Evolutionary conservation across 2,888 invertebrate species (phyloP), one percentile per base, ranked within the genome.

Genomic region (Druceiella hillmani): DNA sequence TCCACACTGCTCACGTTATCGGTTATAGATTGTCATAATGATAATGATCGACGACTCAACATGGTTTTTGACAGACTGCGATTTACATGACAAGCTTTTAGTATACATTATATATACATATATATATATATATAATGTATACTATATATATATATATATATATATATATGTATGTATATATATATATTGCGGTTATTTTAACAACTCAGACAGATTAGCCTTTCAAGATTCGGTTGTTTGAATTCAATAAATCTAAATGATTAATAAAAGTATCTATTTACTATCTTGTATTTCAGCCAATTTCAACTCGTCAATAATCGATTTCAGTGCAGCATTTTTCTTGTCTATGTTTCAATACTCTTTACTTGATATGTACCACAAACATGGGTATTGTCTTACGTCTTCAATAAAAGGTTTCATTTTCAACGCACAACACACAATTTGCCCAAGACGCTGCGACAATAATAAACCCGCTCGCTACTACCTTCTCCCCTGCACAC

Each of bases 361-460:
- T 37, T 32, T 36, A 28, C 17, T 40, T 37, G 40, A 37, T 36
- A 37, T 27, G 32, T 40, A 36, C 36, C 40, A 40, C 36, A 40
- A 40, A 40, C 36, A 40, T 40, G 40, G 32, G 20, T 37, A 40
- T 40, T 40, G 40, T 31, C 40, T 35, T 36, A 40, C 40, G 27
- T 22, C 30, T 35, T 40, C 31, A 31, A 17, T 36, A 31, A 30
- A 36, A 27, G 27, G 36, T 26, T 31, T 27, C 35, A 40, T 29
- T 31, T 20, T n/a, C n/a, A n/a, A n/a, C n/a, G n/a, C n/a, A n/a
- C n/a, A n/a, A n/a, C n/a, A n/a, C n/a, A n/a, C n/a, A n/a, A n/a
- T n/a, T n/a, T n/a, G n/a, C n/a, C n/a, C n/a, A n/a, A n/a, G n/a
- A n/a, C n/a, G n/a, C n/a, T n/a, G n/a, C n/a, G n/a, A n/a, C n/a